Base-by-base conservation (phyloP, 2,888 invertebrate species). In the Acronicta alni region DNA sequence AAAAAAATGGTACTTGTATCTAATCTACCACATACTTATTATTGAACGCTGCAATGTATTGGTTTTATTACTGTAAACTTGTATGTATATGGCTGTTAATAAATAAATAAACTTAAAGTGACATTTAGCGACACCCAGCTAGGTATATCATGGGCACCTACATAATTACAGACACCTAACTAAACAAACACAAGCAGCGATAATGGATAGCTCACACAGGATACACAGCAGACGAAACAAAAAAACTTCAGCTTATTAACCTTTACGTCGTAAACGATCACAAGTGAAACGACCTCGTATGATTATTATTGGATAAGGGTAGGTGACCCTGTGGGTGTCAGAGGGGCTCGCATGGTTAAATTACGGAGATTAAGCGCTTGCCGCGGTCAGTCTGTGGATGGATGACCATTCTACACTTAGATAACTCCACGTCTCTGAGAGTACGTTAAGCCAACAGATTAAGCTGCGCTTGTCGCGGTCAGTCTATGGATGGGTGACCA, bases 171-270 rank as follows among this genome's bases (percentile, higher is more conserved):
- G 18, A 12, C 53, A 57, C 43, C 45, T 68, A 67, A 61, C 48
- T 12, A 48, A 59, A 68, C 67, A 77, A 53, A 72, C 70, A 65
- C 65, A 71, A 57, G 63, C 68, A 49, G 65, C 67, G 80, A 88
- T 85, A 89, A n/a, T 87, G 87, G 84, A 88, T 89, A 80, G 76
- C 77, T 74, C 43, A 56, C 83, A 82, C 90, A 87, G 91, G 91
- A 92, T 88, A 83, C 81, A 41, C 49, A 35, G 82, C 91, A 91
- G 91, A 91, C 91, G 67, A 70, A 77, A 79, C 79, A 82, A 83
- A 85, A 85, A 85, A 84, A 83, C 72, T 65, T 57, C 57, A 67
- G 73, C 77, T 80, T 79, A 81, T 80, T 82, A 81, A 70, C 76
- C 70, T 68, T 70, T 63, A 61, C 73, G 72, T 62, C 68, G 81